These are phyloP conservation scores for Mycteria americana DNA, from an alignment of 2,797 vertebrate genomes.

Conservation along the genomic window DNA sequence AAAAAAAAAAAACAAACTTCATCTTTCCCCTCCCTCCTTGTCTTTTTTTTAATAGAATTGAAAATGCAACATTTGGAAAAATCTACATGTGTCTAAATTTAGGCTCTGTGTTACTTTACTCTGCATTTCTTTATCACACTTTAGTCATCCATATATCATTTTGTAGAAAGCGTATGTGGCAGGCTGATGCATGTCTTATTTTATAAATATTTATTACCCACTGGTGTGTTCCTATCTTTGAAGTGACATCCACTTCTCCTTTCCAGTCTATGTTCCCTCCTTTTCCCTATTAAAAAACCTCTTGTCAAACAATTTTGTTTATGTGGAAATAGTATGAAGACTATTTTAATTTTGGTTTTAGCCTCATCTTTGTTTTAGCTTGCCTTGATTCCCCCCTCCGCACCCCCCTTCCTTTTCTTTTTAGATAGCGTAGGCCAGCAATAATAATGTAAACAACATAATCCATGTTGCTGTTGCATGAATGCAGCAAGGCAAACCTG, in stretches of 20 bases:
- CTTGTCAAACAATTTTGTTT: conserved; percentile 43
- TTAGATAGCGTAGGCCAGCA: neutral
- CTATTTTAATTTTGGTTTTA: conserved; percentile 25
- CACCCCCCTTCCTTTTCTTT: neutral
- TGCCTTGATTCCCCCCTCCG: conserved; percentile 7
- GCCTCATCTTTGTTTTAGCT: conserved; percentile 54
- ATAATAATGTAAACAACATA: conserved; percentile 26
- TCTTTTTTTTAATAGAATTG: neutral
- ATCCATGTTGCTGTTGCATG: neutral
- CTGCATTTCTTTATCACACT: conserved; percentile 63
- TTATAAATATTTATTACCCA: conserved; percentile 77
- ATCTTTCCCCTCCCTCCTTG: neutral
- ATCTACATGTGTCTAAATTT: conserved; percentile 50
- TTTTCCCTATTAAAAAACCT: conserved; percentile 15
- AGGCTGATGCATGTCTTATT: conserved; percentile 71
- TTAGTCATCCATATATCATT: conserved; percentile 60
- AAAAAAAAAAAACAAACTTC: neutral
- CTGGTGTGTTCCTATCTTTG: conserved; percentile 65
- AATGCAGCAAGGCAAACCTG: neutral
- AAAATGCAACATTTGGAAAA: conserved; percentile 54
- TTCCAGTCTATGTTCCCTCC: neutral
- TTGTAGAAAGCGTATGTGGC: conserved; percentile 46
- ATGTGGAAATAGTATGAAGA: conserved; percentile 7
- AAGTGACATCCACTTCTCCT: conserved; percentile 53
- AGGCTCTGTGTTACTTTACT: conserved; percentile 53